phyloP scores from a whole-genome alignment of 2,797 vertebrate species.

The Taenioides sp. region DNA sequence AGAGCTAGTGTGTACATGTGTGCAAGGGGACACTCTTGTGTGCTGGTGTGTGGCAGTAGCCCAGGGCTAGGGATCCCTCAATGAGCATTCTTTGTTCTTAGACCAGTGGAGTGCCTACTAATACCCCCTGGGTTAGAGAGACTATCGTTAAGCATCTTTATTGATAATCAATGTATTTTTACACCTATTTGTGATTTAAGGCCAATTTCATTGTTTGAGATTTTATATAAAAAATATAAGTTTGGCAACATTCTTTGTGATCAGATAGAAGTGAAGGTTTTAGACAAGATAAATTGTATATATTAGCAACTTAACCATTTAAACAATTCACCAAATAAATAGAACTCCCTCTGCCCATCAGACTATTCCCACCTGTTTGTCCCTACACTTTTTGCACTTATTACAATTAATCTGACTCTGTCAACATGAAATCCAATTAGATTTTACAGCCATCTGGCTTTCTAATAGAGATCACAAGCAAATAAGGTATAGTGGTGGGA shows the following conservation, averaged over 20 bases:
- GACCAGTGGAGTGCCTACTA: constrained; percentile 53
- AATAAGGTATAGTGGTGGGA: constrained; percentile 29
- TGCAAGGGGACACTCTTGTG: constrained; percentile 24
- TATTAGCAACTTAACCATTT: background rate
- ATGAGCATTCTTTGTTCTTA: constrained; percentile 55
- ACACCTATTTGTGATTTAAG: background rate
- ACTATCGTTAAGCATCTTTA: constrained; percentile 53
- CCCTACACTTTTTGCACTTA: constrained; percentile 70
- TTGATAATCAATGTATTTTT: background rate
- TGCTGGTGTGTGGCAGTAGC: constrained; percentile 59
- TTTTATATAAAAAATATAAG: background rate
- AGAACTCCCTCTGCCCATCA: constrained; percentile 43
- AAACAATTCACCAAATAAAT: constrained; percentile 26
- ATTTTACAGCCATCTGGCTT: constrained; percentile 77
- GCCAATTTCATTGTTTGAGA: too few relatives aligned
- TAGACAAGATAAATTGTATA: background rate
- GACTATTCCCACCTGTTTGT: constrained; percentile 71
- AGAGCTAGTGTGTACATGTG: constrained; percentile 60
- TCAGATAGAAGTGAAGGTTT: background rate
- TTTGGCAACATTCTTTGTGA: background rate
- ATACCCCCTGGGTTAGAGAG: constrained; percentile 55
- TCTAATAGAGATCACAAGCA: constrained; percentile 72
- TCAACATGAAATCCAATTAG: constrained; percentile 76
- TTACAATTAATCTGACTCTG: constrained; percentile 71
- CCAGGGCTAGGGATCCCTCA: constrained; percentile 47